phyloP scores from a whole-genome alignment of 2,888 invertebrate species.

The Ectropis crepuscularia region DNA sequence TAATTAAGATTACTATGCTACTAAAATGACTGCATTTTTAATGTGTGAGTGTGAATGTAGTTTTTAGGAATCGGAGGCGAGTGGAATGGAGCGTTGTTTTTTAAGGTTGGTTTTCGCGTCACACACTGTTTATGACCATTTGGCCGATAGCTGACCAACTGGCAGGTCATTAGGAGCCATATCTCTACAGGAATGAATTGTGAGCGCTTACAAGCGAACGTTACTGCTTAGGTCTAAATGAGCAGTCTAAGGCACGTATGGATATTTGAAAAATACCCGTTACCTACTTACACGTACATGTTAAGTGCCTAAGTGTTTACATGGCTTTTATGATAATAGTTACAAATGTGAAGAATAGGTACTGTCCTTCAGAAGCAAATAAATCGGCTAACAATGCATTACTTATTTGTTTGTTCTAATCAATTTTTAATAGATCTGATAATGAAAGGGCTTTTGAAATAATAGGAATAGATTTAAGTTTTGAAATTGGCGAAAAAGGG shows the following conservation, averaged over 20 bases:
- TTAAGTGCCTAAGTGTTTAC: constrained; percentile 22
- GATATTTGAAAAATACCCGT: constrained; percentile 42
- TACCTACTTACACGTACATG: constrained; percentile 29
- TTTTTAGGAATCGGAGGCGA: constrained; percentile 70
- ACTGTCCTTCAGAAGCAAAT: constrained; percentile 1
- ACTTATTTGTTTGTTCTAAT: not conserved
- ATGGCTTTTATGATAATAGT: constrained; percentile 17
- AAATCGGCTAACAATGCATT: constrained; percentile 1
- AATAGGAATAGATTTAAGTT: no score
- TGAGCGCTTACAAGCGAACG: constrained; percentile 73
- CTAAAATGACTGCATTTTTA: constrained; percentile 36
- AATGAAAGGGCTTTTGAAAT: no score
- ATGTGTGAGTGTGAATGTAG: constrained; percentile 50
- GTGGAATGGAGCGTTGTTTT: constrained; percentile 70
- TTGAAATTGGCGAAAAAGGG: no score
- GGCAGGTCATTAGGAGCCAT: constrained; percentile 78
- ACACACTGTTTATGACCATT: constrained; percentile 79
- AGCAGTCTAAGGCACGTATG: constrained; percentile 71
- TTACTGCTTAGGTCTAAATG: constrained; percentile 69
- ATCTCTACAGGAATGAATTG: constrained; percentile 81
- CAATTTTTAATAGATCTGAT: no score
- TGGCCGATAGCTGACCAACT: constrained; percentile 74
- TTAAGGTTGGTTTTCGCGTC: constrained; percentile 67
- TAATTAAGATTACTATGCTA: no score
- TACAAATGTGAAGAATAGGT: constrained; percentile 4